Conservation (phyloP, 1,140 invertebrate genomes). For the Aphelenchoides fujianensis region DNA sequence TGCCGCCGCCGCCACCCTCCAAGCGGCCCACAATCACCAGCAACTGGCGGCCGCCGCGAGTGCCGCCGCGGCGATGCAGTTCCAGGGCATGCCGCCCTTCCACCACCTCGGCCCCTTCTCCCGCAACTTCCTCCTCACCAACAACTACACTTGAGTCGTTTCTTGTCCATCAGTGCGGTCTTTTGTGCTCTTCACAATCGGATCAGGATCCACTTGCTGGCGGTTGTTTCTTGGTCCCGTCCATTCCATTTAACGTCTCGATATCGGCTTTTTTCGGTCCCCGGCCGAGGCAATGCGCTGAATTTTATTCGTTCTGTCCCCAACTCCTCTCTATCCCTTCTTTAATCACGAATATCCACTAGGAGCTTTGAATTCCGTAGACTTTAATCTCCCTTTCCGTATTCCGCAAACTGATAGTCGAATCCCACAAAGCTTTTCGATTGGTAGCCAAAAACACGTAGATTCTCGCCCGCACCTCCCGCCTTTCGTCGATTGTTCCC, state of each 20-base stretch:
- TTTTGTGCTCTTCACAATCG: not conserved
- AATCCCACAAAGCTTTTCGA: not conserved
- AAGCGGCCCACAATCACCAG: not conserved
- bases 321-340: not conserved
- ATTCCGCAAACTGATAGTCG: too few relatives aligned
- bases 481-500: not conserved
- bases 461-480: not conserved
- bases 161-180: not conserved
- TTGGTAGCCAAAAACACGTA: not conserved
- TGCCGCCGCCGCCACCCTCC: not conserved
- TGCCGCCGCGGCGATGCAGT: conserved; percentile 14
- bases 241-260: not conserved
- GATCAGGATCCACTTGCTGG: not conserved
- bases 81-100: conserved; percentile 18
- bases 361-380: conserved; percentile 1
- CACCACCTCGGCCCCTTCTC: conserved; percentile 12
- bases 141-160: conserved; percentile 10
- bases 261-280: not conserved
- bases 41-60: conserved; percentile 8
- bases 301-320: not conserved
- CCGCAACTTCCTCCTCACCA: conserved; percentile 20
- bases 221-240: not conserved
- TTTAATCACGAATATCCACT: not conserved
- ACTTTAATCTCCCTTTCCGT: too few relatives aligned
- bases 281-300: not conserved